phyloP scores from a whole-genome alignment of 2,797 vertebrate genomes.

The Delichon dasypus region DNA sequence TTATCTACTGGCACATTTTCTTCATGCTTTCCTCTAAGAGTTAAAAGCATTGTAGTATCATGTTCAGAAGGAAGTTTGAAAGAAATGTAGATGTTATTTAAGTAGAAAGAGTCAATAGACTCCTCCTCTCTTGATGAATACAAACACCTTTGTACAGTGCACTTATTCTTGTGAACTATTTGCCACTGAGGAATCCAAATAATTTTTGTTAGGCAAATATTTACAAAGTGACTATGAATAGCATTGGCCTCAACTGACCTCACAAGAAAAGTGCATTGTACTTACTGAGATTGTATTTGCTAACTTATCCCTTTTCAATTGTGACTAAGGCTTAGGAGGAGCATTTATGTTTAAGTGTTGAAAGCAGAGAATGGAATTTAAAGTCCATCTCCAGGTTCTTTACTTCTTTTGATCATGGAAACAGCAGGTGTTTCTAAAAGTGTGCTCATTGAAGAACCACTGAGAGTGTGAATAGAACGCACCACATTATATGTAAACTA shows the following conservation, averaged over 20 bases:
- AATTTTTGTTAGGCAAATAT: constrained; percentile 8
- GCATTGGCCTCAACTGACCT: neutral
- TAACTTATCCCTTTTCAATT: neutral
- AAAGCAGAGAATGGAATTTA: neutral
- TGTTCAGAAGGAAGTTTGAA: neutral
- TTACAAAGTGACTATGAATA: neutral
- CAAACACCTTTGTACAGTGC: neutral
- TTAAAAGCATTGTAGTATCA: neutral
- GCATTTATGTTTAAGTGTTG: neutral
- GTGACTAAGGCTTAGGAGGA: neutral
- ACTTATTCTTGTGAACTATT: neutral
- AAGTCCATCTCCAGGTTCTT: neutral
- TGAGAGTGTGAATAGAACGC: neutral
- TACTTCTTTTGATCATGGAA: neutral
- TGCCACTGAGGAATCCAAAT: neutral
- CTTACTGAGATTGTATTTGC: neutral
- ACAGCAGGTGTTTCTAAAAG: neutral
- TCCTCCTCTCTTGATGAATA: neutral
- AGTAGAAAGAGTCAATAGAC: neutral
- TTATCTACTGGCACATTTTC: neutral
- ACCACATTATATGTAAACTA: neutral
- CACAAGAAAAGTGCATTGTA: neutral
- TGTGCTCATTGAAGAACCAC: neutral
- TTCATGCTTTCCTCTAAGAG: neutral
- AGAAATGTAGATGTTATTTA: neutral